phyloP scores from a whole-genome alignment of 2,888 invertebrate species.

The Dioctria linearis region DNA sequence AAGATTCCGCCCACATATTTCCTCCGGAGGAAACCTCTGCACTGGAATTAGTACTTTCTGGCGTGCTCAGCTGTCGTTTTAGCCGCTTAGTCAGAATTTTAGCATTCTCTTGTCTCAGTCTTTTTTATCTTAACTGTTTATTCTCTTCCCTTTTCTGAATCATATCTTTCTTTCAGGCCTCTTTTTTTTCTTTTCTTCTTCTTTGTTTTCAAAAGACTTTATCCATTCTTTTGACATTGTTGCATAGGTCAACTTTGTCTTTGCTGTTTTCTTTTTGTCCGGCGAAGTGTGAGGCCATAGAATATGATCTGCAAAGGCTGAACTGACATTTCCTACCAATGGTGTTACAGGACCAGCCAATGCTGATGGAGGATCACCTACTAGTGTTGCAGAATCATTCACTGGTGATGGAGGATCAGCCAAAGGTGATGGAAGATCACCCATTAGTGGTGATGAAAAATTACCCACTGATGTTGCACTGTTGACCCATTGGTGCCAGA shows the following conservation, averaged over 20 bases:
- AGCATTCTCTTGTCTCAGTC: background rate
- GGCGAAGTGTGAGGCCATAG: too few relatives aligned
- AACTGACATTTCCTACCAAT: background rate
- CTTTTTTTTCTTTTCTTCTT: background rate
- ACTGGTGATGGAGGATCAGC: background rate
- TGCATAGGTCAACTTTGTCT: too few relatives aligned
- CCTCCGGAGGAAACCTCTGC: background rate
- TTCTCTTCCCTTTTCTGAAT: too few relatives aligned
- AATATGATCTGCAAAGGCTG: too few relatives aligned
- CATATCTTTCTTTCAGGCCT: background rate
- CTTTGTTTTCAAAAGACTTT: too few relatives aligned
- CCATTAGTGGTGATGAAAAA: background rate
- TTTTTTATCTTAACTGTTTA: too few relatives aligned
- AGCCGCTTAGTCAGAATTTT: background rate
- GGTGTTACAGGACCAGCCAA: slow-evolving; percentile 1
- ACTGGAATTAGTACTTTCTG: background rate
- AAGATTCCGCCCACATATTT: background rate
- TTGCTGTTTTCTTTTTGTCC: too few relatives aligned
- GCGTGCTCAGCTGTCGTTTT: slow-evolving; percentile 1
- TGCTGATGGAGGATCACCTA: background rate
- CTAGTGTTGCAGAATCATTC: background rate
- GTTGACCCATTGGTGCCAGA: background rate
- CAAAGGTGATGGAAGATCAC: too few relatives aligned
- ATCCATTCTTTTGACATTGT: too few relatives aligned
- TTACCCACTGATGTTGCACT: background rate